These are phyloP conservation scores for Linnaemya vulpina DNA, from an alignment of 2,888 invertebrate genomes.

Conservation along the genomic window DNA sequence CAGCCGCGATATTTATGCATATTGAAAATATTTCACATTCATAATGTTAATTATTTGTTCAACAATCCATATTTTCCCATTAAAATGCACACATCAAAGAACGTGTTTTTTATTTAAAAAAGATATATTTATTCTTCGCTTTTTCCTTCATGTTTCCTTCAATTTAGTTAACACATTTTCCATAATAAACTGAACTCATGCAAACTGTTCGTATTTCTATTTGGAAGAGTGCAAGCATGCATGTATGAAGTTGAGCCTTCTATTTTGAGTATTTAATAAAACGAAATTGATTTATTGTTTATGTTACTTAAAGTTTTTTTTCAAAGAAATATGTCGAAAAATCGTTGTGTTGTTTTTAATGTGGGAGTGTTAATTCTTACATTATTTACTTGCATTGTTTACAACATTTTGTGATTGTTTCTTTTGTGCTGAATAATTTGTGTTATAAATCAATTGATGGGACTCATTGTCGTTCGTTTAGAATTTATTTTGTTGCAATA, in stretches of 20 bases:
- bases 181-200: slow-evolving; percentile 31
- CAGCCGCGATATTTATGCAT: background rate
- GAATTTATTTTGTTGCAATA: slow-evolving; percentile 61
- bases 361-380: slow-evolving; percentile 24
- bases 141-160: slow-evolving; percentile 28
- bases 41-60: slow-evolving; percentile 63
- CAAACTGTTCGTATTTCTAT: background rate
- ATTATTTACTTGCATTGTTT: slow-evolving; percentile 24
- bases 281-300: slow-evolving; percentile 43
- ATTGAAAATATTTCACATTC: slow-evolving; percentile 46
- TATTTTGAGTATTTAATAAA: slow-evolving; percentile 18
- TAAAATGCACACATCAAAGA: slow-evolving; percentile 50
- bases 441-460: slow-evolving; percentile 48
- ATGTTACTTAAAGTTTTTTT: slow-evolving; percentile 27
- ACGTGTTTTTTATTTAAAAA: slow-evolving; percentile 65
- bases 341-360: slow-evolving; percentile 33
- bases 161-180: slow-evolving; percentile 58
- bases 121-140: slow-evolving; percentile 1
- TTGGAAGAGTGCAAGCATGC: background rate
- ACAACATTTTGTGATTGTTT: slow-evolving; percentile 38
- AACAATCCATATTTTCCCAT: slow-evolving; percentile 62
- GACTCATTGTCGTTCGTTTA: slow-evolving; percentile 40
- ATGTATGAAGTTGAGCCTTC: background rate
- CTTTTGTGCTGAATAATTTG: slow-evolving; percentile 16
- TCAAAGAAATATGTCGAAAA: slow-evolving; percentile 36